Conservation (phyloP, 2,797 vertebrate species). For the Acipenser oxyrinchus region DNA sequence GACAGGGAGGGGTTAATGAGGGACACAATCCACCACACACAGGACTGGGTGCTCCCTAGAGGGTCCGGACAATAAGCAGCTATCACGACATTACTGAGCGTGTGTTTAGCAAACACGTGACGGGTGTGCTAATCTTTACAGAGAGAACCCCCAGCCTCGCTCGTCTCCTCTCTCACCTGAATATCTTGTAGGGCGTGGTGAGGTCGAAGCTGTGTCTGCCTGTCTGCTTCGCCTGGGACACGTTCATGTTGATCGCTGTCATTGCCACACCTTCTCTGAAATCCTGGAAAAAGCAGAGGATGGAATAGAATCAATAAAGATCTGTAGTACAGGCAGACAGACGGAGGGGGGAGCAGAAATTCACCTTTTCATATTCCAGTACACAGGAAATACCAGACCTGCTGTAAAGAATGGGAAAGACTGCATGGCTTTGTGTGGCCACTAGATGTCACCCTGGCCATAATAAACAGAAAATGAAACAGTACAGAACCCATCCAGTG, state of each 20-base stretch:
- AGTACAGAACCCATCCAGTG: neutral
- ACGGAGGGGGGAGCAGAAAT: neutral
- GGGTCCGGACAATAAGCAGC: no score
- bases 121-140: no score
- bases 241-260: conserved; percentile 49
- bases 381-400: neutral
- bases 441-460: neutral
- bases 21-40: neutral
- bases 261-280: conserved; percentile 55
- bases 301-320: no score
- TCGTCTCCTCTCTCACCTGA: conserved; percentile 37
- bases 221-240: conserved; percentile 42
- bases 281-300: conserved; percentile 19
- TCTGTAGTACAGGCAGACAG: neutral
- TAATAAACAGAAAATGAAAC: neutral
- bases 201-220: conserved; percentile 52
- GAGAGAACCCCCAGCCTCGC: neutral
- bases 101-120: no score
- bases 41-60: no score
- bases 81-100: neutral
- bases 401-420: neutral
- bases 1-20: neutral
- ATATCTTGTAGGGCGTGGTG: conserved; percentile 55
- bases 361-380: neutral
- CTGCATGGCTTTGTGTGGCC: no score